phyloP scores from a whole-genome alignment of 2,888 invertebrate species.

The Platycheirus albimanus region DNA sequence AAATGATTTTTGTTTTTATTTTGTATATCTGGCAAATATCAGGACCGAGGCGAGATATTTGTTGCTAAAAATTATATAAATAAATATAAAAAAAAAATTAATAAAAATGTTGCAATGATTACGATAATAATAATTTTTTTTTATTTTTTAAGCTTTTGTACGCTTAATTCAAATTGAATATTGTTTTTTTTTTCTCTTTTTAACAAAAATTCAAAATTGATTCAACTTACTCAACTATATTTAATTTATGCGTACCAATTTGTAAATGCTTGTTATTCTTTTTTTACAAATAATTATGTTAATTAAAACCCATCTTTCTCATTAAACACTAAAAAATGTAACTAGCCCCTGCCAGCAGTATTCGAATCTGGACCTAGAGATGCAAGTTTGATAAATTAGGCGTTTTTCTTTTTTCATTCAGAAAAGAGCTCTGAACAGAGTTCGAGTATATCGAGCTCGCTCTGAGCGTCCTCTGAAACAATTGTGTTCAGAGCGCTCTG shows the following conservation, averaged over 20 bases:
- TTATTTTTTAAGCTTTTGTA: background rate
- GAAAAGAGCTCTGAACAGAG: too few species aligned
- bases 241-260: background rate
- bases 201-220: constrained; percentile 20
- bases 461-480: too few species aligned
- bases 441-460: too few species aligned
- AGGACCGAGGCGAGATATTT: constrained; percentile 74
- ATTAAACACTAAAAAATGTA: too few species aligned
- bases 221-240: constrained; percentile 12
- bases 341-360: too few species aligned
- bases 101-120: constrained; percentile 59
- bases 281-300: too few species aligned
- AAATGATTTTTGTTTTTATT: constrained; percentile 57
- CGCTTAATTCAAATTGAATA: constrained; percentile 24
- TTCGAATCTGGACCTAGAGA: too few species aligned
- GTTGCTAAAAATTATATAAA: constrained; percentile 74
- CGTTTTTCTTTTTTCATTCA: too few species aligned
- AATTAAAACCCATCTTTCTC: too few species aligned
- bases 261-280: constrained; percentile 54
- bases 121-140: constrained; percentile 3
- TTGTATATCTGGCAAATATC: constrained; percentile 65
- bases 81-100: constrained; percentile 67
- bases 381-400: too few species aligned
- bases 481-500: too few species aligned
- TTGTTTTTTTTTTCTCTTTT: background rate